These are phyloP conservation scores for Brachionus rotundiformis DNA, from an alignment of 1,140 invertebrate species.

Conservation along the genomic window DNA sequence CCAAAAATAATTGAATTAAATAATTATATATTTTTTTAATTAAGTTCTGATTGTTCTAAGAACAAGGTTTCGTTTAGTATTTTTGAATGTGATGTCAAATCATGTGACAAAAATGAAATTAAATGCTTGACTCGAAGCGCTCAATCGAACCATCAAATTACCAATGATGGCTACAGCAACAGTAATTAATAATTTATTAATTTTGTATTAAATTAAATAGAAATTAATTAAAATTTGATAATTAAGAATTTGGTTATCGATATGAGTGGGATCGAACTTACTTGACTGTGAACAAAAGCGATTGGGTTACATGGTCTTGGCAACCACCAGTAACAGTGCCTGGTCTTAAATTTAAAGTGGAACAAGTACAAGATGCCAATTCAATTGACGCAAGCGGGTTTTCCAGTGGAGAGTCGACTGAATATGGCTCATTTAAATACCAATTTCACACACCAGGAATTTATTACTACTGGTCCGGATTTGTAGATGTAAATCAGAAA, in stretches of 20 bases:
- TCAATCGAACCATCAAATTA: slow-evolving; percentile 54
- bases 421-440: slow-evolving; percentile 53
- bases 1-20: too few species aligned
- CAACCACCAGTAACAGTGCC: slow-evolving; percentile 52
- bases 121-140: slow-evolving; percentile 56
- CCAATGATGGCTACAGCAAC: slow-evolving; percentile 55
- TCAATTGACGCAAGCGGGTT: background rate
- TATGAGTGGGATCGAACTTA: slow-evolving; percentile 41
- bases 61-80: slow-evolving; percentile 56
- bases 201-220: background rate
- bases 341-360: slow-evolving; percentile 48
- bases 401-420: background rate
- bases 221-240: background rate
- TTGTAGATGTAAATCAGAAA: slow-evolving; percentile 54
- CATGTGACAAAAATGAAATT: slow-evolving; percentile 54
- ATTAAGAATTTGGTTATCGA: slow-evolving; percentile 16
- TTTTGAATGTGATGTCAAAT: slow-evolving; percentile 54
- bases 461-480: slow-evolving; percentile 57
- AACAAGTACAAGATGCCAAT: slow-evolving; percentile 53
- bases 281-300: slow-evolving; percentile 53
- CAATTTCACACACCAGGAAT: slow-evolving; percentile 55
- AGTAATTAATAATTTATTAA: slow-evolving; percentile 53
- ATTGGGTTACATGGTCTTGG: slow-evolving; percentile 57
- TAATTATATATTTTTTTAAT: too few species aligned
- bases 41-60: background rate